Base-by-base conservation (phyloP, 2,113 vertebrate species). In the Aphyosemion australe region DNA sequence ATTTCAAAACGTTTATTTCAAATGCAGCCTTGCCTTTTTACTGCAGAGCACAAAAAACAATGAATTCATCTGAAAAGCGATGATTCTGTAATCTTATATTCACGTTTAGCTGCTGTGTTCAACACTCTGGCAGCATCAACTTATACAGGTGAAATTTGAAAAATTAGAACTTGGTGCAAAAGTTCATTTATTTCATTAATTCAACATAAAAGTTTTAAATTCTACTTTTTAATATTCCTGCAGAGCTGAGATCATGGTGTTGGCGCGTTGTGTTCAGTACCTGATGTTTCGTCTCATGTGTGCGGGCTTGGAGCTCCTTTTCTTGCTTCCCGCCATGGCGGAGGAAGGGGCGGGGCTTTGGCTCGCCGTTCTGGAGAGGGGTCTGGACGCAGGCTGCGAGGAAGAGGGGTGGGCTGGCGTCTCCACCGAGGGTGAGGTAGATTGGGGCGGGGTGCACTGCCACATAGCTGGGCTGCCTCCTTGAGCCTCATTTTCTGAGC, bases 231-330 rank as follows among this genome's bases (percentile, higher is more conserved):
- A n/a, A n/a, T n/a, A n/a, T n/a, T n/a, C n/a, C n/a, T n/a, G n/a
- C n/a, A n/a, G n/a, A n/a, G n/a, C n/a, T n/a, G n/a, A n/a, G 26
- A 5, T 26, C 26, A 4, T 39, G 37, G 11, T 8, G 8, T 39
- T 8, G 37, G 7, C 2, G 14, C 1, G 42, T 32, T 65, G n/a
- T n/a, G 12, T n/a, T 46, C 15, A 19, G 80, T 79, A 98, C 96
- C 96, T 92, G 90, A 98, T 98, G 89, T 98, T 98, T 74, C 96
- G 95, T 84, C 96, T 94, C 95, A 98, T 93, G 87, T 97, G 95
- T 68, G 92, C 89, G 7, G 96, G 94, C 87, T 97, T 98, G 88
- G 90, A 89, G 92, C 91, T 90, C 88, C 94, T 95, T 88, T 95
- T 96, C 92, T 94, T 96, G 80, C 77, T 77, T 85, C 90, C 89